Base-by-base conservation (phyloP, 2,888 invertebrate genomes). In the Campopleginae sp. region DNA sequence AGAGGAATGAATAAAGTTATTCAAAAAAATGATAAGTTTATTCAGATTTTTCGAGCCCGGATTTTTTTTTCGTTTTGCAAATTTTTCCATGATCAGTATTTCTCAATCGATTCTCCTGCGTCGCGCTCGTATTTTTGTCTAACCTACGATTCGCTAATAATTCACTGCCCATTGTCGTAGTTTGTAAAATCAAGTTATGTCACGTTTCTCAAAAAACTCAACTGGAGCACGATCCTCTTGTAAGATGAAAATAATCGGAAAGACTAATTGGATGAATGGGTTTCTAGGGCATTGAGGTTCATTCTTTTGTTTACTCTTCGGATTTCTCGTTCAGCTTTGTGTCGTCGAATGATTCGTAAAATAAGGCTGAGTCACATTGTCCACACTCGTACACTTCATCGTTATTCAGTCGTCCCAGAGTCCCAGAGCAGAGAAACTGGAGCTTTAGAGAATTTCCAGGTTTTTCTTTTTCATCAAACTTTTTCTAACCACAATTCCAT, bases 291-390 rank as follows among this genome's bases (percentile, higher is more conserved):
- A n/a, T 75, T 12, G 71, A 58, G 48, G 19, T 12, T 46, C 44
- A 63, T 19, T 42, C 31, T 63, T 74, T 80, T 63, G 84, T 58
- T 84, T 76, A 46, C 54, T 71, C 54, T 61, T 66, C 17, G 44
- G 54, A 78, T 70, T 84, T 71, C 70, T 65, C 65, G 54, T 23
- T 42, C 58, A 48, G 63, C 19, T 74, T 75, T 80, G 80, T 33
- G 54, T 76, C 54, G 63, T 58, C 46, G 65, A 46, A 33, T 19
- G 46, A 44, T 70, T 44, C 31, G 75, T 44, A 17, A 51, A 70
- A 33, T 23, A 38, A 63, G 58, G 65, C 61, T 58, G 42, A 82
- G 27, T 54, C 54, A 23, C 51, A 33, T 48, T 51, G 70, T 70
- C 38, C 71, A 33, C 54, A 54, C 33, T 58, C 17, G n/a, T 23